Evolutionary conservation across 2,797 vertebrate genomes (phyloP).

Genomic region (Macropodus opercularis): DNA sequence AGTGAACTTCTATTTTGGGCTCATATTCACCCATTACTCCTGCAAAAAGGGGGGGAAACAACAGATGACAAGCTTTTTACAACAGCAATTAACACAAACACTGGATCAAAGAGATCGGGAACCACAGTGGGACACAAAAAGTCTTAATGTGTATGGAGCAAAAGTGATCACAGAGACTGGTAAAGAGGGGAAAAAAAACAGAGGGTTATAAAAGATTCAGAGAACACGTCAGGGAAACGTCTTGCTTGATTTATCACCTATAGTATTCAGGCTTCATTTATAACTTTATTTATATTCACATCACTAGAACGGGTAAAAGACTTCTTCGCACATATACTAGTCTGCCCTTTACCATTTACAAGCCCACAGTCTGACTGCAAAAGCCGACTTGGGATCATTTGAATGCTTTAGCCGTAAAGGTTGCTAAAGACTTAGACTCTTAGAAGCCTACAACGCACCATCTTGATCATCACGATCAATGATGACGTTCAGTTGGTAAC

Average conservation of each 20-base stretch:
- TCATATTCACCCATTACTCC: conserved; percentile 98
- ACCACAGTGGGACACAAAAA: conserved; percentile 48
- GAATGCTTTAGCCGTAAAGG: conserved; percentile 35
- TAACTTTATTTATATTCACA: conserved; percentile 68
- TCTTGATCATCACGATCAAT: not conserved
- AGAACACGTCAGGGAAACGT: conserved; percentile 57
- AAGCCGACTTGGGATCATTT: conserved; percentile 6
- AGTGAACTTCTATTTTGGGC: conserved; percentile 98
- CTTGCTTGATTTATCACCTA: conserved; percentile 66
- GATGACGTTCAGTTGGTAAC: not conserved
- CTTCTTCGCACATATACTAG: conserved; percentile 22
- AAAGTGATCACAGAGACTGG: conserved; percentile 49
- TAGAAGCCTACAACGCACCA: too few relatives aligned
- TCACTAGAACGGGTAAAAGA: conserved; percentile 42
- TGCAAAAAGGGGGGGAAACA: conserved; percentile 67
- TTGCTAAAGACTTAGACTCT: conserved; percentile 8
- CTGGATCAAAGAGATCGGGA: conserved; percentile 56
- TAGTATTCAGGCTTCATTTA: conserved; percentile 69
- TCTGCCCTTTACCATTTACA: conserved; percentile 47
- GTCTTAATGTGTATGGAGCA: conserved; percentile 43
- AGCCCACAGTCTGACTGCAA: conserved; percentile 20
- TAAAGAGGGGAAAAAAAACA: conserved; percentile 24
- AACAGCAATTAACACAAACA: conserved; percentile 61
- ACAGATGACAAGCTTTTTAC: conserved; percentile 56
- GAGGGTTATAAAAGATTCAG: conserved; percentile 73